Base-by-base conservation (phyloP, 2,888 invertebrate species). In the Penaeus monodon region DNA sequence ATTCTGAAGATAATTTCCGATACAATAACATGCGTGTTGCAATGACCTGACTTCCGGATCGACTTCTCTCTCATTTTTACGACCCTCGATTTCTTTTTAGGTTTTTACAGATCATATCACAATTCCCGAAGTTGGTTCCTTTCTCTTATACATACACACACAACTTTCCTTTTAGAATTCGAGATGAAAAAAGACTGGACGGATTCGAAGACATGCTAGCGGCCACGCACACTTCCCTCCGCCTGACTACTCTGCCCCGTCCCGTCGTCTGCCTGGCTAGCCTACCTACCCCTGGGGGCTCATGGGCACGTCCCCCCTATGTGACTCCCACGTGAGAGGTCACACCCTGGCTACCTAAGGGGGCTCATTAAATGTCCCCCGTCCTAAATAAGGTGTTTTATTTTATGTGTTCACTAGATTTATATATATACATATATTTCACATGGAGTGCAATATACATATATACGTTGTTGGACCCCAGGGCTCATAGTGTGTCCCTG, bases 251-350 rank as follows among this genome's bases (percentile, higher is more conserved):
- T 14, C 57, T 57, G 74, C 10, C 63, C 83, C 22, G 44, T 64
- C 83, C 74, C 33, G n/a, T n/a, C 84, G 64, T 63, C 0, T 49
- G 57, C 76, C 64, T 80, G 27, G 29, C 38, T 65, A 73, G 17
- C 80, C 81, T 74, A 64, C 84, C 85, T 85, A 85, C 85, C 78
- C 85, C 78, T 66, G 65, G 84, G 84, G 84, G 84, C 84, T 84
- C 84, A 84, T 76, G 74, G 44, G 20, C 74, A 17, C 65, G 84
- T 84, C 84, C 84, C 84, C 84, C 65, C 77, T 77, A 83, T 17
- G 85, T 22, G 63, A 63, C 38, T 64, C 84, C 38, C 65, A 29
- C 70, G 29, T 70, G n/a, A 64, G n/a, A 38, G 38, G 64, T 38
- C 65, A 64, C 12, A n/a, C 38, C 64, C 83, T 81, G 66, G 68